A percentile compares a stretch with the other conserved stretches of the same genome.
Evolutionary conservation across 30 jellyfish, hydroid and myxozoan genomes (phyloP).

Genomic region (Cassiopea andromeda): DNA sequence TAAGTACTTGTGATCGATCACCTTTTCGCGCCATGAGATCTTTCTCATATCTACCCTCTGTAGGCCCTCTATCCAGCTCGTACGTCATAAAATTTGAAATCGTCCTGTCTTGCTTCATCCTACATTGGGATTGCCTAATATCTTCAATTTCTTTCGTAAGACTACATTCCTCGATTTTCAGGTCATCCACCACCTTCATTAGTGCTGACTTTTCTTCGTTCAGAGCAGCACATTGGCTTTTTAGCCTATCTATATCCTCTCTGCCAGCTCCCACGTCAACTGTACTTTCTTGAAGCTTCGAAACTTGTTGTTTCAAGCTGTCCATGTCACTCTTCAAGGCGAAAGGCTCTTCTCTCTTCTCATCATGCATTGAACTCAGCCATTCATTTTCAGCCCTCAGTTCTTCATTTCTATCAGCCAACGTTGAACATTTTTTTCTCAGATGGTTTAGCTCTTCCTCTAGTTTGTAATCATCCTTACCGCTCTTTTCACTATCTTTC

Average conservation of each 20-base stretch:
- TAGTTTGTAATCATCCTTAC: neutral
- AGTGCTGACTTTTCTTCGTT: conserved; percentile 6
- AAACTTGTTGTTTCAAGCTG: conserved; percentile 10
- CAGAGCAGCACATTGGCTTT: neutral
- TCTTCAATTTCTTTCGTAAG: neutral
- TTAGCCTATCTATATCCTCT: conserved; percentile 5
- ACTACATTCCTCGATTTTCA: neutral
- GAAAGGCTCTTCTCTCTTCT: neutral
- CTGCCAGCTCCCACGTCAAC: conserved; percentile 22
- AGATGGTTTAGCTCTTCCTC: neutral
- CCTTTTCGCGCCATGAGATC: conserved; percentile 7
- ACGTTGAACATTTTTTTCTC: neutral
- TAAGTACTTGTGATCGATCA: neutral
- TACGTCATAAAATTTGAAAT: neutral
- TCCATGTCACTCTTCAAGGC: conserved; percentile 10
- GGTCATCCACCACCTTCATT: neutral
- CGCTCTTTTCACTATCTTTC: neutral
- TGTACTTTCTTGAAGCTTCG: conserved; percentile 7
- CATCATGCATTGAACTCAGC: conserved; percentile 2
- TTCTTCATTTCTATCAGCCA: neutral
- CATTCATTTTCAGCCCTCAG: neutral
- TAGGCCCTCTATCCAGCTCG: neutral
- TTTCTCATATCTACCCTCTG: neutral
- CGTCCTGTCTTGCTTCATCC: neutral
- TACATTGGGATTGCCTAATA: neutral